A percentile compares a stretch with the other conserved stretches of the same genome.
These are phyloP conservation scores for Phoxinus dragarum DNA, from an alignment of 2,797 vertebrate genomes.

Conservation along the genomic window DNA sequence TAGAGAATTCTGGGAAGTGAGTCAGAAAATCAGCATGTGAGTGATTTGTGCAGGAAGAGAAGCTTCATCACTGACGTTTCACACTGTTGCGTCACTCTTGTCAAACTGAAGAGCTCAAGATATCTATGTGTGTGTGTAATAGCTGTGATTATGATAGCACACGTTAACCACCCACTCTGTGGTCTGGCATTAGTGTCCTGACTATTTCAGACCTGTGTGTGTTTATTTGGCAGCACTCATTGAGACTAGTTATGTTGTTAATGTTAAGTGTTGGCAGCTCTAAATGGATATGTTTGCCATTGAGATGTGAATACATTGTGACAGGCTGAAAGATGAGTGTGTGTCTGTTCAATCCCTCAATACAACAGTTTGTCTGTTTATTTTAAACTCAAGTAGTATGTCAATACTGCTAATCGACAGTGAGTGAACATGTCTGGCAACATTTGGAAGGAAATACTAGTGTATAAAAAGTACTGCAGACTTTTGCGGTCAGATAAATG, in stretches of 20 bases:
- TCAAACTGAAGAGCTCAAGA: background rate
- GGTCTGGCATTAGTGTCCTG: constrained; percentile 40
- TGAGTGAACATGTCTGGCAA: background rate
- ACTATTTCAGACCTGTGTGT: constrained; percentile 34
- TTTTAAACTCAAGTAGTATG: background rate
- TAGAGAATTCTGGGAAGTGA: constrained; percentile 24
- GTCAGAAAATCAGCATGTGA: constrained; percentile 20
- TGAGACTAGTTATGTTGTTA: constrained; percentile 32
- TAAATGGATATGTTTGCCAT: constrained; percentile 2
- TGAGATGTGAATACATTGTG: background rate
- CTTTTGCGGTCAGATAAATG: background rate
- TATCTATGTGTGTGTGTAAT: constrained; percentile 37
- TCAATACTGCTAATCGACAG: background rate
- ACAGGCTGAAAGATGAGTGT: background rate
- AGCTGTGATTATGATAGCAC: constrained; percentile 35
- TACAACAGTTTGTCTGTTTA: constrained; percentile 10
- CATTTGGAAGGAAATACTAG: background rate
- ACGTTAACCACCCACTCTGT: constrained; percentile 41
- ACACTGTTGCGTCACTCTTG: background rate
- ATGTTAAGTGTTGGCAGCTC: constrained; percentile 34
- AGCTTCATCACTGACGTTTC: background rate
- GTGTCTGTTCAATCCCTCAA: constrained; percentile 13
- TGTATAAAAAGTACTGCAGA: background rate
- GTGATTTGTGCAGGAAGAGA: constrained; percentile 11
- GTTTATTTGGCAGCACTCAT: background rate